Conservation (phyloP, 2,797 vertebrate species). For the Gymnothorax reevesii region DNA sequence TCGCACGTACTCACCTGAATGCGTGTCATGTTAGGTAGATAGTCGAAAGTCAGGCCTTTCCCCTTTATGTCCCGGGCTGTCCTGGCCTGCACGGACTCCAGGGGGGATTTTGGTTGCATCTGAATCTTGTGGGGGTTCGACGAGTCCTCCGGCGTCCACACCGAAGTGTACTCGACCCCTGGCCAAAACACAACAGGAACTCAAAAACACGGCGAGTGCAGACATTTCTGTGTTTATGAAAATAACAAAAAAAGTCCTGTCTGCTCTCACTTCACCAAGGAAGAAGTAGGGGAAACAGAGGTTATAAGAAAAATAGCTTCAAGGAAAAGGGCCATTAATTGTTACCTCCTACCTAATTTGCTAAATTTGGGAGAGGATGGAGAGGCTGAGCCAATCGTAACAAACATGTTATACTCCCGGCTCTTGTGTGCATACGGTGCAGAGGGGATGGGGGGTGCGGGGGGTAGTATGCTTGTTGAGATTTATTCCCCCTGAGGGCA, state of each 20-base stretch:
- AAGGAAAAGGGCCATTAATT: background rate
- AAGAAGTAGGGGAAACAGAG: background rate
- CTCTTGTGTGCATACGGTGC: background rate
- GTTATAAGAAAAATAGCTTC: background rate
- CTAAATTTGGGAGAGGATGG: background rate
- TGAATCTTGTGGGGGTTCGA: conserved; percentile 31
- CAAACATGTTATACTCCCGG: background rate
- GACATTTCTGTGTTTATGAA: background rate
- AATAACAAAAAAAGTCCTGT: background rate
- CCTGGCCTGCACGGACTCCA: conserved; percentile 52
- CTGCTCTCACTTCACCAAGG: background rate
- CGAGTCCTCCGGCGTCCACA: conserved; percentile 36
- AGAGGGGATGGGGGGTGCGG: too few relatives aligned
- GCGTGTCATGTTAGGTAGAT: conserved; percentile 74
- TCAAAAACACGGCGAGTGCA: background rate
- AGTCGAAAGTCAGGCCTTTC: conserved; percentile 76
- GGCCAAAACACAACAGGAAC: background rate
- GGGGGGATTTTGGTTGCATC: conserved; percentile 42
- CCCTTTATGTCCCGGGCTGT: conserved; percentile 72
- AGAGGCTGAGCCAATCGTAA: background rate
- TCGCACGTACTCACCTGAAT: conserved; percentile 77
- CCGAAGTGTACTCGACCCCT: conserved; percentile 34
- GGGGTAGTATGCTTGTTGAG: background rate
- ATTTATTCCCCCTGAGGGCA: background rate
- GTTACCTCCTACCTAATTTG: background rate